Conservation (phyloP, 1,140 invertebrate genomes). For the Drosophila persimilis region DNA sequence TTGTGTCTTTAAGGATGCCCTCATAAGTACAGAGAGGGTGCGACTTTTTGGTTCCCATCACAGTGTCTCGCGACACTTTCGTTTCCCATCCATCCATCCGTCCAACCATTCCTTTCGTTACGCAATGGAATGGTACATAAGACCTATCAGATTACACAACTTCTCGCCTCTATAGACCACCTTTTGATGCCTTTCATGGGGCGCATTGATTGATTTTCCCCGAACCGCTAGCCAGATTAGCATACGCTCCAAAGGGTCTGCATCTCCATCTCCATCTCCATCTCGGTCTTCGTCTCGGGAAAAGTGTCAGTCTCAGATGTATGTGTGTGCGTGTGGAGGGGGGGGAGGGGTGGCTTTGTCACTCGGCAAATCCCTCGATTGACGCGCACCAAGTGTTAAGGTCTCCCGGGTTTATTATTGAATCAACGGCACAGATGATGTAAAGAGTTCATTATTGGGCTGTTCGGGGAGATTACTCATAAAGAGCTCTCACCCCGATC, state of each 20-base stretch:
- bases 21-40: too few relatives aligned
- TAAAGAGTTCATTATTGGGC: conserved; percentile 58
- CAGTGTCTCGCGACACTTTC: background rate
- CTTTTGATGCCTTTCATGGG: conserved; percentile 40
- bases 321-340: too few relatives aligned
- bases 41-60: conserved; percentile 38
- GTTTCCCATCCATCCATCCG: conserved; percentile 20
- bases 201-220: conserved; percentile 63
- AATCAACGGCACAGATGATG: conserved; percentile 42
- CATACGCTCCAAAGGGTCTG: conserved; percentile 37
- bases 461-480: conserved; percentile 40
- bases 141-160: conserved; percentile 67
- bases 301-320: conserved; percentile 29
- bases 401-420: conserved; percentile 27
- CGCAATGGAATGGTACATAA: conserved; percentile 49
- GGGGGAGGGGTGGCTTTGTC: conserved; percentile 27
- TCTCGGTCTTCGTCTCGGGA: conserved; percentile 20
- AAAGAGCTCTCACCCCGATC: conserved; percentile 21
- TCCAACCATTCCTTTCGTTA: conserved; percentile 24
- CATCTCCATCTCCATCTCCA: background rate
- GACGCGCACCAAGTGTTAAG: conserved; percentile 50
- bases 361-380: conserved; percentile 49
- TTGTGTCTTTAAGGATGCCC: background rate
- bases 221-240: conserved; percentile 49
- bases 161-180: conserved; percentile 58